Base-by-base conservation (phyloP, 2,797 vertebrate genomes). In the Falco berigora region DNA sequence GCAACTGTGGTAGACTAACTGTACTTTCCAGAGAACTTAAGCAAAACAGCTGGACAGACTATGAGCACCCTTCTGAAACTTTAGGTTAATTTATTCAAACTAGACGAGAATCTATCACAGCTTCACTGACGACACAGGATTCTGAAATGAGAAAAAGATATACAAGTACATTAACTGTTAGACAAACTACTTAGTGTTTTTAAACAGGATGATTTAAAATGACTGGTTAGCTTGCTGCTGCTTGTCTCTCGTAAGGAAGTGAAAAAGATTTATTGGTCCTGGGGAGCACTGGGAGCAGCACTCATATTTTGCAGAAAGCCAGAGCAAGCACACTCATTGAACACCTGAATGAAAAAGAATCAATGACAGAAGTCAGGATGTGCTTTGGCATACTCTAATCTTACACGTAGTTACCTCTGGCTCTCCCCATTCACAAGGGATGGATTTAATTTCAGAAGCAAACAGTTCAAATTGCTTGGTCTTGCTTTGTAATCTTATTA, bases 371-470 rank as follows among this genome's bases (percentile, higher is more conserved):
- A 93, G 75, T 36, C 49, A 94, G 42, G 69, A 72, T 42, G 44
- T 80, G 46, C 71, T 94, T 77, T 9, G 21, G 79, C 77, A 87
- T 32, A 78, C 24, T 75, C 83, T 55, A 64, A 40, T 67, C 53
- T 90, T 64, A 90, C 34, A 76, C 1, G 0, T 81, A 73, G 40
- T 42, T 87, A 79, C 55, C 50, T 86, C 73, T 87, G 78, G 46
- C 42, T 94, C 38, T 91, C 67, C 24, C 24, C 62, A 67, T 76
- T 87, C 76, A 85, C 36, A 58, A 88, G 38, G 67, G 84, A 74
- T 50, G 50, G 42, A 79, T 80, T 91, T 94, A 32, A 76, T 95
- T 96, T 89, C 86, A 73, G 86, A 82, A 96, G 68, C 79, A 92
- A 95, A 93, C 53, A 86, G 67, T 62, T 77, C 75, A 91, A 92